Percentiles rank a stretch among this genome's conserved stretches.
Conservation (phyloP, 2,113 vertebrate genomes). For the Prolemur simus region DNA sequence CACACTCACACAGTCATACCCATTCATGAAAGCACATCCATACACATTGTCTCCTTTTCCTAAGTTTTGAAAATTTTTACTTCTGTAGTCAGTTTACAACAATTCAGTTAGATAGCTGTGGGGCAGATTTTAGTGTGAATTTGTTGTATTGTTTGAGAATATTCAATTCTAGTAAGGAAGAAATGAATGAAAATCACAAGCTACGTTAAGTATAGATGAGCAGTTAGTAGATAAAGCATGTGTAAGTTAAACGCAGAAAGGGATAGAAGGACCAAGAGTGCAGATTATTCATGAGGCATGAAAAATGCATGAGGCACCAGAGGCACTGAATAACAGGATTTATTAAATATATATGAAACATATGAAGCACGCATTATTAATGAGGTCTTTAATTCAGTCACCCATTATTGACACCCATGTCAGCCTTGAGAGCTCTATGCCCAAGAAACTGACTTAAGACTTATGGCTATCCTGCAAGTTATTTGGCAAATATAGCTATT, state of each 20-base stretch:
- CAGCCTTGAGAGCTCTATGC: background rate
- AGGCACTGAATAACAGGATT: background rate
- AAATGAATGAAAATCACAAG: background rate
- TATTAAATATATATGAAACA: conserved; percentile 56
- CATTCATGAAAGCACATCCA: background rate
- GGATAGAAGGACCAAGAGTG: background rate
- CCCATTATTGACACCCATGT: conserved; percentile 30
- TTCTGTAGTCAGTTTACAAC: background rate
- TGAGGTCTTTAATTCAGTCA: conserved; percentile 40
- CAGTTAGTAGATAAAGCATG: background rate
- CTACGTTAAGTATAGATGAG: background rate
- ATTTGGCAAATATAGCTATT: background rate
- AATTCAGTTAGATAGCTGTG: background rate
- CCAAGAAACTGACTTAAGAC: background rate
- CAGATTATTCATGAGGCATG: conserved; percentile 37
- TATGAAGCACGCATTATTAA: conserved; percentile 40
- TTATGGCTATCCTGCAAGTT: background rate
- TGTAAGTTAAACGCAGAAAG: background rate
- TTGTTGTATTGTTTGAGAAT: background rate
- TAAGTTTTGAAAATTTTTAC: background rate
- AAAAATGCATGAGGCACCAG: conserved; percentile 36
- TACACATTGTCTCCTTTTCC: background rate
- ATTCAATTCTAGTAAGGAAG: background rate
- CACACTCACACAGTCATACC: background rate
- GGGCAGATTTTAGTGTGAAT: background rate